These are phyloP conservation scores for Amblyopsis rosae DNA, from an alignment of 2,113 vertebrate species.

Conservation along the genomic window DNA sequence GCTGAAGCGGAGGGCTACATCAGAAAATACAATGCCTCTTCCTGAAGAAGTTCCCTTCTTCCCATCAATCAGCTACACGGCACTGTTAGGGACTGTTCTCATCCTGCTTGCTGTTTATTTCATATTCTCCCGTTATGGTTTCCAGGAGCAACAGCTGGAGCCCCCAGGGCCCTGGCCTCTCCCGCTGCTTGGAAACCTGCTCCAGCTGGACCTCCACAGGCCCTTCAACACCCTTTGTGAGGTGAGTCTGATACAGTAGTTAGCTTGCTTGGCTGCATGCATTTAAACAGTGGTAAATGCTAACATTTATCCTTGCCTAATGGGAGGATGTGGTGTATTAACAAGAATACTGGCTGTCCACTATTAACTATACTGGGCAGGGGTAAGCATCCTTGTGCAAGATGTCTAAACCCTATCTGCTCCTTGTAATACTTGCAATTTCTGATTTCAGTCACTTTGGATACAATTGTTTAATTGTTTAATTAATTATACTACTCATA, in stretches of 20 bases:
- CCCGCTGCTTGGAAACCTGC: slow-evolving; percentile 45
- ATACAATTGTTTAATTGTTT: too few relatives aligned
- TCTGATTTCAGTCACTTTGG: too few relatives aligned
- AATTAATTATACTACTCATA: too few relatives aligned
- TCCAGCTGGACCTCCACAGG: slow-evolving; percentile 38
- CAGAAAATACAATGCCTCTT: slow-evolving; percentile 7
- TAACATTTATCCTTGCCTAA: too few relatives aligned
- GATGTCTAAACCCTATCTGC: too few relatives aligned
- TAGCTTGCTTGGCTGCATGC: too few relatives aligned
- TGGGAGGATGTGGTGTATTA: too few relatives aligned
- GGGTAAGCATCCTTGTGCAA: too few relatives aligned
- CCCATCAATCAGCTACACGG: slow-evolving; percentile 1
- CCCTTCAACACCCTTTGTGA: slow-evolving; percentile 14
- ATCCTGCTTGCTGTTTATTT: slow-evolving; percentile 23
- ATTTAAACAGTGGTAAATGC: neutral
- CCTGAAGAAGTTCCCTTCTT: slow-evolving; percentile 17
- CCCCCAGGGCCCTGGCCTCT: slow-evolving; percentile 49
- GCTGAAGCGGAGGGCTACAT: slow-evolving; percentile 15
- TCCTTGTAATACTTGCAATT: too few relatives aligned
- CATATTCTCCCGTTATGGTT: slow-evolving; percentile 1
- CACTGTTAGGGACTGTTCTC: slow-evolving; percentile 15
- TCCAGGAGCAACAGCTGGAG: slow-evolving; percentile 31
- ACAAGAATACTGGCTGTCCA: too few relatives aligned
- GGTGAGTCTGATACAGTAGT: slow-evolving; percentile 2
- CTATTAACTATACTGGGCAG: too few relatives aligned